phyloP scores from a whole-genome alignment of 2,797 vertebrate genomes.

The Carcharodon carcharias region DNA sequence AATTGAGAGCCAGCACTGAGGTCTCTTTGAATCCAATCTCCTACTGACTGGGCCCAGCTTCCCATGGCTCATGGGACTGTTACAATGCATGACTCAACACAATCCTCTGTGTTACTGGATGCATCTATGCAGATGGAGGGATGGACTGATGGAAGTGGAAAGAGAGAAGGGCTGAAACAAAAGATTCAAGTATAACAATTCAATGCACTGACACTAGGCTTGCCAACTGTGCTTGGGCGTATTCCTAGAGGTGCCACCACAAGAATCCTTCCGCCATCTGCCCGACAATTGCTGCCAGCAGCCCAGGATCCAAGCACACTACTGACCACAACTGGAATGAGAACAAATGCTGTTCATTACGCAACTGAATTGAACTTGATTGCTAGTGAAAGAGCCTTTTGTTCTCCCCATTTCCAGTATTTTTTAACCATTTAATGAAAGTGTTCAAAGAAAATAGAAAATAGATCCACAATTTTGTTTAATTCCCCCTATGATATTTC shows the following conservation, averaged over 20 bases:
- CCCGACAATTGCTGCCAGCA: no score
- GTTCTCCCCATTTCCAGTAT: neutral
- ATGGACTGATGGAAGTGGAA: neutral
- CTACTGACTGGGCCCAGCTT: neutral
- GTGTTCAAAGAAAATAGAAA: neutral
- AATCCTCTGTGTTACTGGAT: neutral
- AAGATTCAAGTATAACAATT: neutral
- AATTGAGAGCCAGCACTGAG: neutral
- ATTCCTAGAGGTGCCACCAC: neutral
- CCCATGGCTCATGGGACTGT: neutral
- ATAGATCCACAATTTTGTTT: no score
- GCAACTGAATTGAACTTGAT: neutral
- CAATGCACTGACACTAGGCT: neutral
- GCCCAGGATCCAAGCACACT: neutral
- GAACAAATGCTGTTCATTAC: no score
- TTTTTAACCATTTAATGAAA: neutral
- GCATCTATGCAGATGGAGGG: neutral
- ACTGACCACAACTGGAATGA: neutral
- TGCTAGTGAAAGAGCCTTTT: neutral
- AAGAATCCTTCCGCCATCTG: neutral
- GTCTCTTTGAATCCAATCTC: neutral
- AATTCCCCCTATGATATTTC: neutral
- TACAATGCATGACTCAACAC: no score
- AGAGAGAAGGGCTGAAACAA: neutral
- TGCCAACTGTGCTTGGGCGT: neutral